Base-by-base conservation (phyloP, 2,113 vertebrate species). In the Panurus biarmicus region DNA sequence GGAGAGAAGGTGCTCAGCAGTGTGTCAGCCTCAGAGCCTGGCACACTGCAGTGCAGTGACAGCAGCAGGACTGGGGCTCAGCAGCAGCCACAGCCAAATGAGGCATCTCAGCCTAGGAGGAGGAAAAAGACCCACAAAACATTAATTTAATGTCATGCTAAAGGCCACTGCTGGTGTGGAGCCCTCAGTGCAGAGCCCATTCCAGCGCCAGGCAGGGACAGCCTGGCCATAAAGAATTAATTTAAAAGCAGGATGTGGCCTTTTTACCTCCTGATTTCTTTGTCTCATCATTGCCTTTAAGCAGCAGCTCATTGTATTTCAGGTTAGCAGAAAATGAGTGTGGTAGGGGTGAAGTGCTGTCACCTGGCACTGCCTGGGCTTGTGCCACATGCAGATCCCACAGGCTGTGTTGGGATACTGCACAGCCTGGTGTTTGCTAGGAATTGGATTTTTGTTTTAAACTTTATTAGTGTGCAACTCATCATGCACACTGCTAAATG, bases 241-340 rank as follows among this genome's bases (percentile, higher is more conserved):
- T 94, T 91, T 82, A 79, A 75, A 95, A 81, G 33, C 53, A 72
- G 48, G 57, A 72, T 91, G 66, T 94, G 77, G 73, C 61, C 66
- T 94, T 94, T 96, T 1, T 42, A 14, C 47, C 53, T 85, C 44
- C 70, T 29, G 70, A 42, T 95, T 82, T 64, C 28, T 5, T 82
- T 56, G 77, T 64, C 38, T 74, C 10, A 2, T 78, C 87, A 48
- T 87, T 87, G 91, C 69, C 87, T 67, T 74, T 45, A 85, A 91
- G 70, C 81, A 95, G 87, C 56, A 87, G 70, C 89, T 89, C 1
- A 0, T 22, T 60, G 53, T 15, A 5, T 66, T 91, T 84, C 20
- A 92, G 60, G 36, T 36, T 9, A 16, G 65, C 57, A 67, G 42
- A 53, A 72, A 78, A n/a, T 2, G 31, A 45, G 36, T 3, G 36